A percentile compares a stretch with the other conserved stretches of the same genome.
Evolutionary conservation across 1,140 invertebrate genomes (phyloP).

Genomic region (Musca vetustissima): DNA sequence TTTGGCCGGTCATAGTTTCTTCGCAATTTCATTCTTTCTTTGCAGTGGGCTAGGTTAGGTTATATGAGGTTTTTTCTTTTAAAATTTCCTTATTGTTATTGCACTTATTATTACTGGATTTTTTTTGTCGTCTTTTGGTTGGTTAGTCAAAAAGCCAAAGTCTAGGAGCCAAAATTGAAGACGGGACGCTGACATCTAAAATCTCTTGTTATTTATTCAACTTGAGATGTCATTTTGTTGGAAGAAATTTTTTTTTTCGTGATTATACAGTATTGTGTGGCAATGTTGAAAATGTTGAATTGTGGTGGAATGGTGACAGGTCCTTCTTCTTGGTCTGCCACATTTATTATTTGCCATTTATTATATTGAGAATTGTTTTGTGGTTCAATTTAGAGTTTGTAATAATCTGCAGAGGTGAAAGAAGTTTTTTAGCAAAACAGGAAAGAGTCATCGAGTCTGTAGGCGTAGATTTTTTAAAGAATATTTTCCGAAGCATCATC

Average conservation of each 20-base stretch:
- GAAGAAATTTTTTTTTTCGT: constrained; percentile 2
- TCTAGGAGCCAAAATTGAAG: too few relatives aligned
- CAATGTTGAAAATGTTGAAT: not conserved
- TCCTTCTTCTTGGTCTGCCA: not conserved
- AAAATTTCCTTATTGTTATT: constrained; percentile 23
- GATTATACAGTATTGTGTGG: not conserved
- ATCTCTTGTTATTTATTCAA: constrained; percentile 20
- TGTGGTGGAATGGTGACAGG: not conserved
- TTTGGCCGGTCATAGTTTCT: too few relatives aligned
- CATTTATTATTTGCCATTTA: constrained; percentile 16
- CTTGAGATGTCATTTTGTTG: constrained; percentile 14
- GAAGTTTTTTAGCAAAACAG: too few relatives aligned
- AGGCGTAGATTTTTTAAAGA: too few relatives aligned
- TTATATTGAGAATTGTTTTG: constrained; percentile 13
- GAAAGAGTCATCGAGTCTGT: too few relatives aligned
- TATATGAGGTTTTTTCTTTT: not conserved
- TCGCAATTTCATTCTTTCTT: constrained; percentile 6
- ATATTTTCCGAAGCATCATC: too few relatives aligned
- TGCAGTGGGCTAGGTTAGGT: too few relatives aligned
- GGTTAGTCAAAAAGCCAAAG: too few relatives aligned
- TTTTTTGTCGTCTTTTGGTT: too few relatives aligned
- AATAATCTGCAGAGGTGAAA: too few relatives aligned
- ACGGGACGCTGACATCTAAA: not conserved
- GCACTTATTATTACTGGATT: too few relatives aligned
- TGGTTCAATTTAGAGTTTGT: not conserved